Evolutionary conservation across 2,888 invertebrate genomes (phyloP), one percentile per base, ranked within the genome.

Genomic region (Magallana nippona): DNA sequence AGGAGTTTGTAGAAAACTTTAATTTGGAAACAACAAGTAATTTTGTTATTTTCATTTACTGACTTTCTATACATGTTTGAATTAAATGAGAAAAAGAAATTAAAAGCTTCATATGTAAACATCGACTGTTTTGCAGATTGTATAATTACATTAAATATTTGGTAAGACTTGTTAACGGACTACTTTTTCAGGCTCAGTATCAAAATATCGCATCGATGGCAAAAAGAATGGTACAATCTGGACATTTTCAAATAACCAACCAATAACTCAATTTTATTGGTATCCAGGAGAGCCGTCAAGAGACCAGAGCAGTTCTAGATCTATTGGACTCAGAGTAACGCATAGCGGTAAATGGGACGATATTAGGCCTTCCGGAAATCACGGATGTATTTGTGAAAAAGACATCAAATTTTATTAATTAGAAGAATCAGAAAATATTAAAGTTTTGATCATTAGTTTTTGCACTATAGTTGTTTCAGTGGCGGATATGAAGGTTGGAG

Each of bases 321-420:
- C 60, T 60, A 17, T 60, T 60, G 60, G 15, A n/a, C n/a, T 60
- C n/a, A 60, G 2, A 60, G 60, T 60, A n/a, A n/a, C 1, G n/a
- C 10, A 60, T 10, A n/a, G 60, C 17, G 60, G 60, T n/a, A 60
- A 60, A 60, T 60, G 60, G 60, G 60, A 60, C n/a, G 15, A 60
- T 15, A 15, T 60, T 8, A 60, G n/a, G n/a, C 8, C 13, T n/a
- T 2, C 0, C 8, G 10, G n/a, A n/a, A n/a, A 1, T 8, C 60
- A 60, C n/a, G 60, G 60, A 17, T 60, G 60, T 17, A 60, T 60
- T n/a, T 60, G 60, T n/a, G 60, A 60, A 60, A 60, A 60, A 17
- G 60, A 60, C 17, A n/a, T 78, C 44, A 44, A 44, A 44, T 44
- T 44, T 10, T 10, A 44, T 44, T 44, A 44, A 8, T 44, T 44